These are phyloP conservation scores for Loxodonta africana DNA, from an alignment of 2,113 vertebrate genomes.

Conservation along the genomic window DNA sequence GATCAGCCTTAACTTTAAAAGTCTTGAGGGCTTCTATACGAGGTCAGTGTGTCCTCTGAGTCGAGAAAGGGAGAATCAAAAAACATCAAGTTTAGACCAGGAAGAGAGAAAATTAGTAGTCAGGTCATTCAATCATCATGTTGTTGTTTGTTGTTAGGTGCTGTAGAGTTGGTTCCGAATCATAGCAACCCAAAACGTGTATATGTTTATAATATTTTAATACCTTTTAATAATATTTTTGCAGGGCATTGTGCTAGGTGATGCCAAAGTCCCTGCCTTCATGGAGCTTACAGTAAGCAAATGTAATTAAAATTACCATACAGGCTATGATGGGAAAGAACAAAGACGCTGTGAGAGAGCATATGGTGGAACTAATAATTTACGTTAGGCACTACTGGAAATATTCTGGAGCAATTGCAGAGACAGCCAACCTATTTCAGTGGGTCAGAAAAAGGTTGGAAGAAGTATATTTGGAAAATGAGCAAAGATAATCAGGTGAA, in stretches of 20 bases:
- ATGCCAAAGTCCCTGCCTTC: conserved; percentile 13
- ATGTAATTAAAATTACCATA: conserved; percentile 40
- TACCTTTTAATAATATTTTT: not conserved
- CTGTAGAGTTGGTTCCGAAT: too few species aligned
- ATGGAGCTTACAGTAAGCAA: not conserved
- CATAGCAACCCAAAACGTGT: not conserved
- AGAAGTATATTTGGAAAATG: not conserved
- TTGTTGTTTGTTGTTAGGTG: not conserved
- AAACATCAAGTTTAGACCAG: not conserved
- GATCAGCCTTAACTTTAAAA: not conserved
- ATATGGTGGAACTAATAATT: not conserved
- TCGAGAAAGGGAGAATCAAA: not conserved
- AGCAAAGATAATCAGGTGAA: not conserved
- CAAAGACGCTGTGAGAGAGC: not conserved
- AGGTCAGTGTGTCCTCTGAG: not conserved
- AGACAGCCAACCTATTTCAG: not conserved
- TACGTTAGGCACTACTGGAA: not conserved
- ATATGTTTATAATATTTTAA: conserved; percentile 29
- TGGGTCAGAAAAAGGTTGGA: not conserved
- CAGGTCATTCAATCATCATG: conserved; percentile 29
- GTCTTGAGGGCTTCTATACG: not conserved
- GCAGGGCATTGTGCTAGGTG: not conserved
- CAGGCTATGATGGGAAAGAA: not conserved
- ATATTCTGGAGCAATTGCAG: conserved; percentile 1
- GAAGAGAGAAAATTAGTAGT: conserved; percentile 21